Conservation (phyloP, 2,113 vertebrate genomes). For the Candoia aspera region DNA sequence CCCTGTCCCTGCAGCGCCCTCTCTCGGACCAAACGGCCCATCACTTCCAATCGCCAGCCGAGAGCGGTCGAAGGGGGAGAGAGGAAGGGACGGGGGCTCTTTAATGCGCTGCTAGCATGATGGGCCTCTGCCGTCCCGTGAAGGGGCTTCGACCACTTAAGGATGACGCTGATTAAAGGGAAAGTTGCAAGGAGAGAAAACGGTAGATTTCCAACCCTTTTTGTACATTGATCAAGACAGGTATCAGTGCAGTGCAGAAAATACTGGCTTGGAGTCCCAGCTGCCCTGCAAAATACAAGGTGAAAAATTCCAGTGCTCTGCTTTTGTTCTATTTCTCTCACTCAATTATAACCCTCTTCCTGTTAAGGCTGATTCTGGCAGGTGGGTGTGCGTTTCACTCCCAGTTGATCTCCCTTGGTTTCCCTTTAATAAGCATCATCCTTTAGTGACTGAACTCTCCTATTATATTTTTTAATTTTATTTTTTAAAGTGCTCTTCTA, state of each 20-base stretch:
- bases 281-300: not conserved
- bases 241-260: not conserved
- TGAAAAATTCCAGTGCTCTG: not conserved
- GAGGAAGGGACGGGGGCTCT: not conserved
- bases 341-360: not conserved
- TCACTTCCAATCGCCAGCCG: slow-evolving; percentile 3
- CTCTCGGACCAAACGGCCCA: slow-evolving; percentile 44
- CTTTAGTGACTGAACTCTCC: not conserved
- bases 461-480: not conserved
- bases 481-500: not conserved
- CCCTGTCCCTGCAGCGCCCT: slow-evolving; percentile 58
- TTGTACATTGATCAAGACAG: not conserved
- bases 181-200: not conserved
- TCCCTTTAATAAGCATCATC: not conserved
- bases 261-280: not conserved
- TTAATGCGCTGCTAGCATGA: not conserved
- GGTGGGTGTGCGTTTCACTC: not conserved
- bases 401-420: not conserved
- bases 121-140: not conserved
- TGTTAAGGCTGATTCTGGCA: not conserved
- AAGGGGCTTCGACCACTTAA: not conserved
- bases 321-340: not conserved
- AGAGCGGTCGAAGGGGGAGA: not conserved
- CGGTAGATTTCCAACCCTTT: not conserved
- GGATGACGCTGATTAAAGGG: not conserved